phyloP scores from a whole-genome alignment of 2,888 invertebrate genomes.

The Pachliopta kotzebuea region DNA sequence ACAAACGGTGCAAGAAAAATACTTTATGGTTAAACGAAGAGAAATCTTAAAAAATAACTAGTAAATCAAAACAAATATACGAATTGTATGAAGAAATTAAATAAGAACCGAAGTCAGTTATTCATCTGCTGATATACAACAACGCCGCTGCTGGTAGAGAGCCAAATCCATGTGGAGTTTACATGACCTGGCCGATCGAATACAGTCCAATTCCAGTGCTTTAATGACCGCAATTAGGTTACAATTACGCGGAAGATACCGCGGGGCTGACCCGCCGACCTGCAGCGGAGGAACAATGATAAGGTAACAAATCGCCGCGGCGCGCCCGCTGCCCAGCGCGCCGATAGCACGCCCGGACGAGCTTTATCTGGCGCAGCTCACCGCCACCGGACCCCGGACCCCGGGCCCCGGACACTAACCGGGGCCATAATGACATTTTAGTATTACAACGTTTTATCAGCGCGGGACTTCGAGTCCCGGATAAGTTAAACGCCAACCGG shows the following conservation, averaged over 20 bases:
- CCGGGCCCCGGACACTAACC: conserved; percentile 33
- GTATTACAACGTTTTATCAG: conserved; percentile 78
- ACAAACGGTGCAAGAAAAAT: no score
- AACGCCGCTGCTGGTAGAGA: no score
- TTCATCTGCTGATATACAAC: no score
- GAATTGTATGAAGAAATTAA: no score
- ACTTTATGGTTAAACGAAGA: no score
- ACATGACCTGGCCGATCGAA: no score
- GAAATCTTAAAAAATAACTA: no score
- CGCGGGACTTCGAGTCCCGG: conserved; percentile 72
- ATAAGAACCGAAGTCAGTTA: no score
- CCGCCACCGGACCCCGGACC: conserved; percentile 47
- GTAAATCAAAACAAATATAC: no score
- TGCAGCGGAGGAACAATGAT: conserved; percentile 70
- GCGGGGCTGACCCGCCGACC: conserved; percentile 72
- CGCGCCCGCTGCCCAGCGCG: conserved; percentile 63
- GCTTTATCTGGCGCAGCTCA: conserved; percentile 70
- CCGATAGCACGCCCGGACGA: conserved; percentile 64
- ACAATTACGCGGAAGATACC: conserved; percentile 55
- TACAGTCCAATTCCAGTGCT: no score
- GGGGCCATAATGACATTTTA: conserved; percentile 77
- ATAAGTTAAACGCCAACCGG: conserved; percentile 78
- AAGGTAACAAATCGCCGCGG: conserved; percentile 73
- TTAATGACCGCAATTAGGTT: conserved; percentile 36
- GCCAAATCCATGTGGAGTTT: no score